These are phyloP conservation scores for Acrocephalus kingi DNA, from an alignment of 2,113 vertebrate species.

Conservation along the genomic window DNA sequence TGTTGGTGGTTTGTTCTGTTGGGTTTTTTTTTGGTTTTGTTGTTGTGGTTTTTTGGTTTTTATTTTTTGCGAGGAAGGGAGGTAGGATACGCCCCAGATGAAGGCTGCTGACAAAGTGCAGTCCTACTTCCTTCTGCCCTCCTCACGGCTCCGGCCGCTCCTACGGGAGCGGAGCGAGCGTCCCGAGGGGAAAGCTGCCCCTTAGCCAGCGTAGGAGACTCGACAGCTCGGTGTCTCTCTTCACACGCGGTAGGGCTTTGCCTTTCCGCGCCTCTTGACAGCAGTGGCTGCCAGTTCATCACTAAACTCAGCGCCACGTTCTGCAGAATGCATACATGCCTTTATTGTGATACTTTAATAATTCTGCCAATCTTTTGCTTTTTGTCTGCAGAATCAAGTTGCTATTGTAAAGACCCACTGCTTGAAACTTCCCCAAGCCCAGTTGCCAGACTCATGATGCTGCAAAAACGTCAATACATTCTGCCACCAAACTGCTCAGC, in stretches of 20 bases:
- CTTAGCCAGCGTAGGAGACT: not conserved
- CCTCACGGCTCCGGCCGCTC: not conserved
- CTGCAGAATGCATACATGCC: slow-evolving; percentile 32
- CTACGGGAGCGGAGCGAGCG: not conserved
- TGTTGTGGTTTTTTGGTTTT: no score
- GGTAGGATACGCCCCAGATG: not conserved
- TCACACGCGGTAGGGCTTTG: not conserved
- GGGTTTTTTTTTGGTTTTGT: no score
- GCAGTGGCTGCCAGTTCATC: not conserved
- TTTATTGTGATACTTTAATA: slow-evolving; percentile 55
- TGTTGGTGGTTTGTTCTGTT: not conserved
- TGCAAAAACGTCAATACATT: slow-evolving; percentile 70
- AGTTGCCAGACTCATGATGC: slow-evolving; percentile 71
- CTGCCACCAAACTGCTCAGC: slow-evolving; percentile 71
- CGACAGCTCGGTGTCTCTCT: not conserved
- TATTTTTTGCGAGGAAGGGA: not conserved
- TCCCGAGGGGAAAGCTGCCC: not conserved
- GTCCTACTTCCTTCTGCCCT: not conserved
- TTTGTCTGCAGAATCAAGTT: slow-evolving; percentile 77
- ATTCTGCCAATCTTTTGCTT: slow-evolving; percentile 66
- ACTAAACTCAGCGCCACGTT: not conserved
- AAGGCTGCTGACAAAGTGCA: not conserved
- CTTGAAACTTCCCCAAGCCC: slow-evolving; percentile 72
- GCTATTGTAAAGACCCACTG: slow-evolving; percentile 76
- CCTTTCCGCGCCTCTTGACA: not conserved